Evolutionary conservation across 2,888 invertebrate genomes (phyloP), one percentile per base, ranked within the genome.

Genomic region (Idaea biselata): DNA sequence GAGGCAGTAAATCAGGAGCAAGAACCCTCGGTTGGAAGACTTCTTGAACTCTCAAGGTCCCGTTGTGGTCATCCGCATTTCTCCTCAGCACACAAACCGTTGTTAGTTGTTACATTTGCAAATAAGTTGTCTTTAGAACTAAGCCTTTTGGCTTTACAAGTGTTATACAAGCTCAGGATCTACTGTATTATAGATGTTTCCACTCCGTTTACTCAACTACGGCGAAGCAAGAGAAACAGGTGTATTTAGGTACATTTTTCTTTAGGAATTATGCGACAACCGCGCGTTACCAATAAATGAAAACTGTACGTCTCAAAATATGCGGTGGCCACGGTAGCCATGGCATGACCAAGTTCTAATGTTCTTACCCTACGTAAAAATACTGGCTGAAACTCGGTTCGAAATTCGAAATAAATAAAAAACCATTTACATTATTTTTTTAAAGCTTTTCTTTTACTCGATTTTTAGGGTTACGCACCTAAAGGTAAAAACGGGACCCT

Each of bases 11-110:
- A 90, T 91, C 89, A 91, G 88, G 88, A 83, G 89, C 88, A 89
- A 90, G 81, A 88, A 86, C 86, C 89, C 81, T 78, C 76, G 83
- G 73, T 76, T 79, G 68, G 71, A 75, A 79, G 80, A 87, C 90
- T 89, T 88, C 90, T 89, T 90, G 88, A 86, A 88, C 90, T 84
- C 86, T 83, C 91, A 91, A 91, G 91, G 91, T 71, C 84, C 76
- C 65, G 72, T 78, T 91, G 91, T 80, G 91, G 91, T 89, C 84
- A 79, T 80, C 80, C 79, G 74, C 83, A 77, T 74, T 74, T 77
- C 81, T 81, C 77, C 70, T 74, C 72, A 68, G 77, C 84, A 86
- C 83, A 86, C 83, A 85, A 73, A 75, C 73, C 75, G 68, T 7
- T 44, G 17, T 65, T 25, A 25, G 25, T 25, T 25, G 65, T 73